Evolutionary conservation across 2,113 vertebrate species (phyloP), one percentile per base, ranked within the genome.

Genomic region (Cairina moschata): DNA sequence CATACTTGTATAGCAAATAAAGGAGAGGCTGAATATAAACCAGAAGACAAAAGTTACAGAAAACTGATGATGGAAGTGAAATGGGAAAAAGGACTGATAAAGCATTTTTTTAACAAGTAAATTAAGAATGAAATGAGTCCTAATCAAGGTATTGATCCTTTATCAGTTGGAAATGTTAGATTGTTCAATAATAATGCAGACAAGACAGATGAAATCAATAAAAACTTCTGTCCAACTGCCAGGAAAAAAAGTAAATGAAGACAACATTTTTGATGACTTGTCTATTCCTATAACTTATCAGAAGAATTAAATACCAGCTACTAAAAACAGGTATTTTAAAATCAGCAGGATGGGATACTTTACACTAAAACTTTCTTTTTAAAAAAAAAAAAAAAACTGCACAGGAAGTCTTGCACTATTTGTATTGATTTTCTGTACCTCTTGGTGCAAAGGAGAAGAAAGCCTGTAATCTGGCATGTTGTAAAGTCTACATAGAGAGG

Each of bases 191-290:
- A 82, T 48, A 90, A 75, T 62, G 66, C 78, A 95, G 84, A 83
- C 38, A 92, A 85, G 69, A 81, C 60, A 80, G 84, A 58, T 56
- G 6, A 79, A 92, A 92, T 91, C 94, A 91, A 96, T 96, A 75
- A 82, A 76, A 87, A 87, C 62, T 93, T 80, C 73, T 71, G 20
- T 40, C 11, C n/a, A 75, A 9, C 77, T 91, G 67, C 93, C 82
- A 50, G 73, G 62, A 76, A 83, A 55, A 55, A 88, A 84, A 76
- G 13, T 48, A 65, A 66, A 58, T 87, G 71, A 92, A 83, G 59
- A 84, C 86, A 81, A 86, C 40, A 26, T 88, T 71, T 38, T 60
- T 89, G 56, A 90, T 93, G 92, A 84, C n/a, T 59, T 75, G 38
- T 56, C 88, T 91, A 32, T 91, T 92, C 52, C 63, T 50, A 22